Conservation (phyloP, 2,797 vertebrate genomes). For the Urosaurus nigricauda region DNA sequence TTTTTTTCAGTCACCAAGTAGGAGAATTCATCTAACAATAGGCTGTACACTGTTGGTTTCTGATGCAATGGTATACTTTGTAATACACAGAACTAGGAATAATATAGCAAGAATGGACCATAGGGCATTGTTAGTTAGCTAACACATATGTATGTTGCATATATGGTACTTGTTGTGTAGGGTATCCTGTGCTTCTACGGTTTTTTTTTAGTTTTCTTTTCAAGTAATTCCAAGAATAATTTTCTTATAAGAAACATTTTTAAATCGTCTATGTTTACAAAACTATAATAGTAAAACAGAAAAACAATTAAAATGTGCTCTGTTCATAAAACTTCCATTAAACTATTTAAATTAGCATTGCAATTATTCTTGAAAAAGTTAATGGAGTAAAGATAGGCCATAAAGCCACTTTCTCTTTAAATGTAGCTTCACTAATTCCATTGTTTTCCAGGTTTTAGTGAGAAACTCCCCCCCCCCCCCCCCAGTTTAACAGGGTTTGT, state of each 20-base stretch:
- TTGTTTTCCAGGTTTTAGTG: not conserved
- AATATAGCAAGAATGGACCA: not conserved
- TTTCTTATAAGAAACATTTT: too few relatives aligned
- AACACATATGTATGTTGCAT: not conserved
- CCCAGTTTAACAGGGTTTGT: not conserved
- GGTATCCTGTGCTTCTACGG: not conserved
- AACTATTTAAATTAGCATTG: not conserved
- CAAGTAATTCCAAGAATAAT: not conserved
- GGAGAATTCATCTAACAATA: not conserved
- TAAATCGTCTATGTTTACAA: not conserved
- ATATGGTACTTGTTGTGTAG: not conserved
- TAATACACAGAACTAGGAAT: not conserved
- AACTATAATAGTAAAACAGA: not conserved
- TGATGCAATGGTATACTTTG: not conserved
- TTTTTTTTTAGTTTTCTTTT: not conserved
- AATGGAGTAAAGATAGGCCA: not conserved
- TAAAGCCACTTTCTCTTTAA: not conserved
- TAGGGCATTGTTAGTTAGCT: not conserved
- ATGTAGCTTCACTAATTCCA: not conserved
- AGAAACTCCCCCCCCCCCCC: not conserved
- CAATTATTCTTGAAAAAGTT: not conserved
- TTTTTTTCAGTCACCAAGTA: not conserved
- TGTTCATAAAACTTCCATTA: not conserved
- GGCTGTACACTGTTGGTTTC: not conserved
- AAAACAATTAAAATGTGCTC: not conserved